Base-by-base conservation (phyloP, 2,797 vertebrate genomes). In the Pangasius larnaudii region DNA sequence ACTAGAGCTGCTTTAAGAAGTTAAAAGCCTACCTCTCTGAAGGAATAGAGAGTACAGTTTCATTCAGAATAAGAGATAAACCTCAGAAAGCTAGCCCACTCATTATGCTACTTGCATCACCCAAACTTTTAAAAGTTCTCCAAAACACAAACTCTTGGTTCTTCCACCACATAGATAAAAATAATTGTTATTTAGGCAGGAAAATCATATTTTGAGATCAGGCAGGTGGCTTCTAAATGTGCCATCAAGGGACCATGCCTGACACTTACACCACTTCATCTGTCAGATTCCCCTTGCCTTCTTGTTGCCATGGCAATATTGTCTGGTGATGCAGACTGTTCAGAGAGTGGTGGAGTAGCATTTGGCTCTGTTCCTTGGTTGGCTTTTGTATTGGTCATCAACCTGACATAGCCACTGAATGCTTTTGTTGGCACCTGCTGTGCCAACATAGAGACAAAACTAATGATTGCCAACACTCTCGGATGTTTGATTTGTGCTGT, bases 291-390 rank as follows among this genome's bases (percentile, higher is more conserved):
- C 63, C 82, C 69, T 75, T 88, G 65, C 65, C 33, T 78, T 74
- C 88, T 84, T 90, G 91, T 91, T 91, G 87, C 91, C 89, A 91
- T 91, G 88, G 91, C 51, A 69, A 91, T 88, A 51, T 79, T 1
- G 33, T 88, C 91, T 86, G 85, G 89, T 85, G 33, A 86, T 84
- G 83, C 72, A 88, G 87, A 36, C 84, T 74, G 67, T 75, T 75
- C 14, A 0, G 77, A 84, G 85, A 86, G 63, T 74, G 39, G 27
- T 24, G 78, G 39, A 78, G 39, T 51, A 85, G 39, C 53, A 2
- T 10, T 78, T 86, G 85, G 88, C 85, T 46, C 49, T 36, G 46
- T 39, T 88, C 36, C 78, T 84, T 36, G 39, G 30, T 75, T 18
- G 49, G 49, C 53, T 77, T 89, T 65, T 90, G 56, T 86, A 77